A percentile compares a stretch with the other conserved stretches of the same genome.
phyloP scores from a whole-genome alignment of 2,888 invertebrate species.

The Aradus depressus region DNA sequence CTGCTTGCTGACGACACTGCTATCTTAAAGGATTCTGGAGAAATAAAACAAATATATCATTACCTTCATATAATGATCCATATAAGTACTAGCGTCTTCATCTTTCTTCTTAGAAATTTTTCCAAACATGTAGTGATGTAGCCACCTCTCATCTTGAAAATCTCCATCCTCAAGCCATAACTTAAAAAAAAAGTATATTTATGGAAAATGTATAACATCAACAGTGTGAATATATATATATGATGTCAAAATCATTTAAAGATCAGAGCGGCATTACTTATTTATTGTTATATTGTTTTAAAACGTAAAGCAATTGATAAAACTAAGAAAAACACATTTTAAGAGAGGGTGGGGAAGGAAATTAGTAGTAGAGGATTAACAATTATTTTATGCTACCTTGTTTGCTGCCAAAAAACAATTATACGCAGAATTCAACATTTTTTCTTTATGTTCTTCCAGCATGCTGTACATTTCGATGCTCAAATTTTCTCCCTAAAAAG shows the following conservation, averaged over 20 bases:
- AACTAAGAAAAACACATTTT: background rate
- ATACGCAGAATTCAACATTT: constrained; percentile 64
- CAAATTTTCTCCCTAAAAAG: constrained; percentile 31
- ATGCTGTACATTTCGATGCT: constrained; percentile 48
- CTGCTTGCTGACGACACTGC: too few relatives aligned
- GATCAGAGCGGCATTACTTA: background rate
- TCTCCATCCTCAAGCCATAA: constrained; percentile 27
- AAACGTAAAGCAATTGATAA: background rate
- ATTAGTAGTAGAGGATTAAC: background rate
- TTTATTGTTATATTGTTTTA: background rate
- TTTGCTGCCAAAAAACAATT: constrained; percentile 65
- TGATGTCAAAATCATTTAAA: too few relatives aligned
- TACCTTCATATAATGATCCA: constrained; percentile 67
- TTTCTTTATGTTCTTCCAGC: constrained; percentile 63
- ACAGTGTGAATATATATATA: too few relatives aligned
- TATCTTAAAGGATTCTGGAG: too few relatives aligned
- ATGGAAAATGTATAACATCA: background rate
- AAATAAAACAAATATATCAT: constrained; percentile 16
- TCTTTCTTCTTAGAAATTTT: constrained; percentile 84
- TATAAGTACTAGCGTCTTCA: constrained; percentile 57
- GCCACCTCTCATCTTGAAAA: constrained; percentile 73
- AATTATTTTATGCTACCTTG: constrained; percentile 39
- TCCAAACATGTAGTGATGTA: constrained; percentile 90
- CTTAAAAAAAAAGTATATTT: constrained; percentile 12
- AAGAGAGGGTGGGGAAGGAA: background rate